A percentile compares a stretch with the other conserved stretches of the same genome.
phyloP scores from a whole-genome alignment of 2,888 invertebrate genomes.

The Cantharis nigra region DNA sequence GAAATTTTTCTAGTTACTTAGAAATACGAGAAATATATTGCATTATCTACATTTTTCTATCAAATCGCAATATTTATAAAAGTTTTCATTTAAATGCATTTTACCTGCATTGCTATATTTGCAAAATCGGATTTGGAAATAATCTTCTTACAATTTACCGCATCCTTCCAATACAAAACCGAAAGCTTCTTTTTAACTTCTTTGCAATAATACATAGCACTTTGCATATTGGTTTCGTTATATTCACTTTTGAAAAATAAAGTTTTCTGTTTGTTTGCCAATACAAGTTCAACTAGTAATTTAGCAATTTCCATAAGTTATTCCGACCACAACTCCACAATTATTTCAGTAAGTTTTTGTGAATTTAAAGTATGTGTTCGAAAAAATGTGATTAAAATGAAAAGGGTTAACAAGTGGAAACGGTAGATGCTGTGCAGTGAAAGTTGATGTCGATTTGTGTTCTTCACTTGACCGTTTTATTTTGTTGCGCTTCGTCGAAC shows the following conservation, averaged over 20 bases:
- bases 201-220: not conserved
- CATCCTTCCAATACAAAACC: not conserved
- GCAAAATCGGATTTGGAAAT: not conserved
- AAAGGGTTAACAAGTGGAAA: not conserved
- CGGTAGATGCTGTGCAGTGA: not conserved
- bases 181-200: not conserved
- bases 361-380: not conserved
- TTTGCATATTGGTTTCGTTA: not conserved
- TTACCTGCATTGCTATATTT: not conserved
- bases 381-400: not conserved
- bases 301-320: not conserved
- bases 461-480: not conserved
- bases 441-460: not conserved
- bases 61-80: not conserved
- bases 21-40: not conserved
- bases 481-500: not conserved
- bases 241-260: not conserved
- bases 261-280: not conserved
- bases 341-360: not conserved
- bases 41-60: not conserved
- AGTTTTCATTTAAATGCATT: not conserved
- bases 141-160: not conserved
- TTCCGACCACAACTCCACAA: not conserved
- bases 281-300: not conserved
- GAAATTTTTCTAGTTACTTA: not conserved